These are phyloP conservation scores for Oncorhynchus gorbuscha DNA, from an alignment of 2,113 vertebrate genomes.

Conservation along the genomic window DNA sequence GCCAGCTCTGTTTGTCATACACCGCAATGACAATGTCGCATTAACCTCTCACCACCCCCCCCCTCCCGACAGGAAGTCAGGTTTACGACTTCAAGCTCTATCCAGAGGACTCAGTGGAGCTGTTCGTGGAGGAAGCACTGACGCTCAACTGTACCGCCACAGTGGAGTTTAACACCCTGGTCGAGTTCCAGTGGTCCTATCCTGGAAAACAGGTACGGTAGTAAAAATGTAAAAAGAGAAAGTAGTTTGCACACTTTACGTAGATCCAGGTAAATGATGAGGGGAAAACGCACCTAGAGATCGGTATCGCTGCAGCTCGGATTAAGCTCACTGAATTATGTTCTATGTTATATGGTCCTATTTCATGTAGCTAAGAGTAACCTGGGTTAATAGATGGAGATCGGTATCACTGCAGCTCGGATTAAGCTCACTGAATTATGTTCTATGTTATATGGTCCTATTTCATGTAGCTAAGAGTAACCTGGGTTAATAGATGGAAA, in stretches of 20 bases:
- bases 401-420: too few relatives aligned
- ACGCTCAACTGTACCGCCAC: slow-evolving; percentile 90
- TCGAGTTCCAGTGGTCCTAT: slow-evolving; percentile 88
- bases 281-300: too few relatives aligned
- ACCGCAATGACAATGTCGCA: slow-evolving; percentile 25
- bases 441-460: too few relatives aligned
- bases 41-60: slow-evolving; percentile 7
- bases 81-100: slow-evolving; percentile 91
- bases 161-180: slow-evolving; percentile 86
- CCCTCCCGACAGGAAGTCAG: slow-evolving; percentile 77
- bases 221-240: too few relatives aligned
- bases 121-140: slow-evolving; percentile 86
- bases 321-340: too few relatives aligned
- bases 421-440: too few relatives aligned
- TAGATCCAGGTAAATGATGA: not conserved
- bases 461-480: too few relatives aligned
- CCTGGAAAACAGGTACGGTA: slow-evolving; percentile 83
- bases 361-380: too few relatives aligned
- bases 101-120: slow-evolving; percentile 87
- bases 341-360: too few relatives aligned
- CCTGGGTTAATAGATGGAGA: too few relatives aligned
- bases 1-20: not conserved
- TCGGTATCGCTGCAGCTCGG: too few relatives aligned
- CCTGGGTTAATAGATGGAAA: too few relatives aligned
- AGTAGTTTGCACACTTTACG: not conserved